These are phyloP conservation scores for Sebastes iracundus DNA, from an alignment of 2,797 vertebrate species.

Conservation along the genomic window DNA sequence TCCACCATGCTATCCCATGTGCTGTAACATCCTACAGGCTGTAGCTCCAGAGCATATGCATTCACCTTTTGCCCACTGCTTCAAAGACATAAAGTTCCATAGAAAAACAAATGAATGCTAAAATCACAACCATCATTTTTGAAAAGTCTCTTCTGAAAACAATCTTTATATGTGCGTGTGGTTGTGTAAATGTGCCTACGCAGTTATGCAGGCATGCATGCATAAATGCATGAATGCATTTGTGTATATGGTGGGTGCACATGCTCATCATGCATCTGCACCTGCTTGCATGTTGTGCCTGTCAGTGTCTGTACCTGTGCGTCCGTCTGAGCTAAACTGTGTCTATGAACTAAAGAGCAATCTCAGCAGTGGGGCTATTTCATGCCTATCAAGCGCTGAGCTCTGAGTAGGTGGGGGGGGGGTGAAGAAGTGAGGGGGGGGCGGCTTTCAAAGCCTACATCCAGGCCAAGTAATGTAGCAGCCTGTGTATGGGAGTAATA, in stretches of 20 bases:
- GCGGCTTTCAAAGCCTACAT: slow-evolving; percentile 33
- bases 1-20: background rate
- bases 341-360: slow-evolving; percentile 14
- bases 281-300: slow-evolving; percentile 13
- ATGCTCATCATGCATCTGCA: background rate
- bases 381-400: slow-evolving; percentile 44
- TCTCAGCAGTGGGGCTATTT: slow-evolving; percentile 55
- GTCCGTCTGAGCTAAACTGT: background rate
- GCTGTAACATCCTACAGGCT: background rate
- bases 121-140: background rate
- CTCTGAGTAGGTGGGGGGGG: slow-evolving; percentile 13
- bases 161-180: background rate
- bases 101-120: background rate
- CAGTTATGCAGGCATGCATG: background rate
- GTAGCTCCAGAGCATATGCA: background rate
- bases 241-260: background rate
- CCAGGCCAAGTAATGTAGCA: slow-evolving; percentile 32
- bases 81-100: background rate
- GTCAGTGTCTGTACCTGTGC: background rate
- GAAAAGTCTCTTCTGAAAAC: background rate
- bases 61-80: background rate
- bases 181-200: background rate
- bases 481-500: slow-evolving; percentile 46
- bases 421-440: background rate
- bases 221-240: slow-evolving; percentile 2